Base-by-base conservation (phyloP, 1,140 invertebrate species). In the Cherax destructor region DNA sequence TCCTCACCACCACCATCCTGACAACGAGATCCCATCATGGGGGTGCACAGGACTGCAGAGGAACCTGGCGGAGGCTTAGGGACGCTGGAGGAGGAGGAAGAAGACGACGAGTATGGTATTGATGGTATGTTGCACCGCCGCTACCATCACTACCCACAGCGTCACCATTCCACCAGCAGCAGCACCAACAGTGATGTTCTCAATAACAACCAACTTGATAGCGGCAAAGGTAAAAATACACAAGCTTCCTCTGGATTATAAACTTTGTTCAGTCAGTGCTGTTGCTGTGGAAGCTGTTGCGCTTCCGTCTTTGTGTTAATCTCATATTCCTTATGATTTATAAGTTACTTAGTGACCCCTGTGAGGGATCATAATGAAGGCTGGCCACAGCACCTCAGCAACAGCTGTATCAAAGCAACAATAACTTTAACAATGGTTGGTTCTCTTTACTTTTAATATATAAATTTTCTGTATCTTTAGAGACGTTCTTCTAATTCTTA, bases 11-110 rank as follows among this genome's bases (percentile, higher is more conserved):
- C 88, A 90, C 78, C 81, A 90, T 84, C 81, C 49, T 90, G 88
- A 84, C 88, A 52, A 77, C 69, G 78, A 78, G 88, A 77, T 30
- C 47, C n/a, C 81, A 50, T 47, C 72, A 90, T 90, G 88, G 88
- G 88, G 69, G 88, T 90, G 80, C 88, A 90, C 88, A 90, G 88
- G 65, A 84, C 74, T 72, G 61, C 78, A 65, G 88, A 90, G 72
- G 88, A 84, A 24, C 81, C 88, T 61, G 88, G 88, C 41, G 88
- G 88, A 65, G 81, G 81, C 16, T 83, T 83, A 90, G 88, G 74
- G 81, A 84, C 52, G 21, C 59, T 90, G 72, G 80, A 84, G 88
- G 81, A 83, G 74, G 80, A 84, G 81, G 88, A 84, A 77, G 88
- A 90, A 52, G 88, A 90, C 10, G 88, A 90, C 52, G 88, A 84